A percentile compares a stretch with the other conserved stretches of the same genome.
Evolutionary conservation across 1,140 invertebrate genomes (phyloP).

Genomic region (Drosophila athabasca): DNA sequence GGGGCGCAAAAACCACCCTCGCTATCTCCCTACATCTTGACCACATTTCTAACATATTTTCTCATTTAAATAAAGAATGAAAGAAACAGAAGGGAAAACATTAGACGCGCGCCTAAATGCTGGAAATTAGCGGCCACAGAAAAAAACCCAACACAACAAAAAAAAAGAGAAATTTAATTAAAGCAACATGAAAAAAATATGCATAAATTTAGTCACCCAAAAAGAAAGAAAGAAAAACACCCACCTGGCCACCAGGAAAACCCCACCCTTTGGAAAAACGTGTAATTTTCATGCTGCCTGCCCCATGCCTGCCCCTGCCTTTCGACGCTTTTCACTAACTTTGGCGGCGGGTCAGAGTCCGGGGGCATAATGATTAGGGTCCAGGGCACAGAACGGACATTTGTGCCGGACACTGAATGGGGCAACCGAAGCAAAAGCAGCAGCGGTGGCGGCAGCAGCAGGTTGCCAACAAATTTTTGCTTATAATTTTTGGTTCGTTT

Average conservation of each 20-base stretch:
- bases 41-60: constrained; percentile 62
- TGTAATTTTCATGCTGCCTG: constrained; percentile 73
- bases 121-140: constrained; percentile 67
- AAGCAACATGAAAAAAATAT: constrained; percentile 67
- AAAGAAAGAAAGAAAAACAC: constrained; percentile 6
- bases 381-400: constrained; percentile 44
- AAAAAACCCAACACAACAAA: constrained; percentile 11
- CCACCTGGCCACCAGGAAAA: constrained; percentile 64
- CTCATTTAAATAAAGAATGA: constrained; percentile 72
- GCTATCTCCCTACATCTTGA: not conserved
- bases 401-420: not conserved
- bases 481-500: constrained; percentile 60
- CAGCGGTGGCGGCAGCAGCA: constrained; percentile 47
- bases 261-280: constrained; percentile 62
- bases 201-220: constrained; percentile 71
- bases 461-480: constrained; percentile 64
- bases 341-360: constrained; percentile 34
- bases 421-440: constrained; percentile 18
- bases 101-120: constrained; percentile 74
- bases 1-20: constrained; percentile 12
- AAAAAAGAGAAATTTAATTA: constrained; percentile 78
- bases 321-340: constrained; percentile 60
- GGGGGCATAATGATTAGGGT: constrained; percentile 73
- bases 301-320: constrained; percentile 40
- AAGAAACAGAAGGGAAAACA: constrained; percentile 56